Percentiles rank a stretch among this genome's conserved stretches.
Evolutionary conservation across 1,140 invertebrate species (phyloP).

Genomic region (Amyelois transitella): DNA sequence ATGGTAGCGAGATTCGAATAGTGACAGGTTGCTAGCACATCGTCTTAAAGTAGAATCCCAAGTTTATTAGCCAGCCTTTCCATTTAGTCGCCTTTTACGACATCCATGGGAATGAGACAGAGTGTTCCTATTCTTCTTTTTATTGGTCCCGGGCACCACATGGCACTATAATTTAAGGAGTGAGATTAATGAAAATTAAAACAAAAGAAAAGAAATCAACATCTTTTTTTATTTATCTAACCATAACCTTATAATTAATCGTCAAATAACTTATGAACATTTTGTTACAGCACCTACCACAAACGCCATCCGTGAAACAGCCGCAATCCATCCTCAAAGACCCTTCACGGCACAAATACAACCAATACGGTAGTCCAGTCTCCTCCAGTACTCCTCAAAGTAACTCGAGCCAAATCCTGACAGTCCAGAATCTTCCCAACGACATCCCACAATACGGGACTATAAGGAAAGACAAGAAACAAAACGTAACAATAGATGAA

Average conservation of each 20-base stretch:
- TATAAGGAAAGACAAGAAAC: slow-evolving; percentile 71
- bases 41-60: too few relatives aligned
- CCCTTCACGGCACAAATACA: slow-evolving; percentile 75
- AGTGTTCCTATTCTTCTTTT: too few relatives aligned
- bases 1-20: too few relatives aligned
- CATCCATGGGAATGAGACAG: too few relatives aligned
- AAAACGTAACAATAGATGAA: slow-evolving; percentile 67
- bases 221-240: too few relatives aligned
- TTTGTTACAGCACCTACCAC: slow-evolving; percentile 51
- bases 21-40: too few relatives aligned
- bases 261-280: neutral
- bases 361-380: slow-evolving; percentile 68
- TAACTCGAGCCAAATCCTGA: slow-evolving; percentile 65
- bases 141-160: too few relatives aligned
- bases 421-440: slow-evolving; percentile 64
- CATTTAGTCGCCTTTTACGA: too few relatives aligned
- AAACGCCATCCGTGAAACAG: slow-evolving; percentile 65
- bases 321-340: slow-evolving; percentile 78
- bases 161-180: too few relatives aligned
- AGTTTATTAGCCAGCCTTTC: too few relatives aligned
- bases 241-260: neutral
- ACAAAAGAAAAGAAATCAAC: too few relatives aligned
- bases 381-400: slow-evolving; percentile 58
- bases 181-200: too few relatives aligned
- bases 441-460: slow-evolving; percentile 70